Base-by-base conservation (phyloP, 2,113 vertebrate genomes). In the Coptodon rendalli region DNA sequence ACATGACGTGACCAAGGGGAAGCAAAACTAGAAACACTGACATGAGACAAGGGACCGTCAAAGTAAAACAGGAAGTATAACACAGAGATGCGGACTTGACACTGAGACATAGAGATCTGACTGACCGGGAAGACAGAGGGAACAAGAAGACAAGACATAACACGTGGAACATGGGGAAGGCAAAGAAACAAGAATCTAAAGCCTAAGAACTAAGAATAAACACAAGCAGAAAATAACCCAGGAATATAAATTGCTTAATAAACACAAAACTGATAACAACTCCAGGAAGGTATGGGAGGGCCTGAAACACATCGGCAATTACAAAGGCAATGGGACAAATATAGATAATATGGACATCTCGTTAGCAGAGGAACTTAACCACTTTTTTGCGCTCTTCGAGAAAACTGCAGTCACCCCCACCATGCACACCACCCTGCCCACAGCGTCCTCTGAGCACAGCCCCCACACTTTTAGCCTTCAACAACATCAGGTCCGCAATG, bases 1-100 rank as follows among this genome's bases (percentile, higher is more conserved):
- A 63, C 59, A 36, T 36, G 59, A 63, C 2, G 19, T n/a, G 6
- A 63, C 9, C 31, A 36, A 63, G 31, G 16, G 6, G 59, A 63
- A 63, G 31, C 31, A 63, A 63, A 36, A 3, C 17, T 36, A 36
- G 9, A 63, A 63, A 63, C 59, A 36, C 59, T 63, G 31, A 63
- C 59, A 63, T 36, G 31, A 36, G 59, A n/a, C 17, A 0, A n/a
- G 0, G 17, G 17, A n/a, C 0, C 2, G 2, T 63, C 17, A 63
- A 63, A 63, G 1, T 63, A 63, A 63, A 63, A 63, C 59, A n/a
- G 17, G 31, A 63, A 63, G 59, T n/a, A 63, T 36, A 63, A 63
- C 9, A 2, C 59, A 63, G 9, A 1, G 9, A 63, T 11, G 17
- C 3, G 0, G 17, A 63, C 17, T 36, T n/a, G 31, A 63, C 31